Percentiles rank a stretch among this genome's conserved stretches.
phyloP scores from a whole-genome alignment of 2,797 vertebrate genomes.

The Falco biarmicus region DNA sequence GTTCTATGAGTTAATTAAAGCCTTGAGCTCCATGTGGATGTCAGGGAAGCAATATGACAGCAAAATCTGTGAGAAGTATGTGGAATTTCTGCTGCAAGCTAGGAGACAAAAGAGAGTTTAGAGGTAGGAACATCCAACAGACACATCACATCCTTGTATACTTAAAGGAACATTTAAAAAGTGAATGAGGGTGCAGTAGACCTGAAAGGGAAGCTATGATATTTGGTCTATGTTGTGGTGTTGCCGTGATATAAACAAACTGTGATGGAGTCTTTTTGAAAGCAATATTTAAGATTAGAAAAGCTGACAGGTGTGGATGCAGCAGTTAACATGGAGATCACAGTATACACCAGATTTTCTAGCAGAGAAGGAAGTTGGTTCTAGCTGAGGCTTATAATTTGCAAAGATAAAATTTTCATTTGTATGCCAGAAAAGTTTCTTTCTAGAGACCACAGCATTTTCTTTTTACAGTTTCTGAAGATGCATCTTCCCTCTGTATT shows the following conservation, averaged over 20 bases:
- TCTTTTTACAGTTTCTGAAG: background rate
- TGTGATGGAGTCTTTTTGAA: background rate
- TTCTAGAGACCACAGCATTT: background rate
- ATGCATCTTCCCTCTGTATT: background rate
- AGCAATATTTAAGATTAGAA: background rate
- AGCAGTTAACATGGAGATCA: background rate
- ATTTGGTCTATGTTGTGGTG: background rate
- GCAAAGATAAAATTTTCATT: background rate
- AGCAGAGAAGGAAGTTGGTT: background rate
- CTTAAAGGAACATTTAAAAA: background rate
- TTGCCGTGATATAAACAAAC: background rate
- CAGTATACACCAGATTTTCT: background rate
- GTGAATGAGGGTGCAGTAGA: background rate
- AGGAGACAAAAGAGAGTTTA: background rate
- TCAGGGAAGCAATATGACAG: background rate
- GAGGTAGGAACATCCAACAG: background rate
- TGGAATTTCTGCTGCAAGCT: background rate
- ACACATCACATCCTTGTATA: accelerated
- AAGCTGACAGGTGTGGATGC: background rate
- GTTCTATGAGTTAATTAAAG: slow-evolving; percentile 18
- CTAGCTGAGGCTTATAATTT: background rate
- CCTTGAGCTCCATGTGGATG: background rate
- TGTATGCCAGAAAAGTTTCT: background rate
- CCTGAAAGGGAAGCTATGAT: background rate
- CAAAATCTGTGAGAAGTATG: background rate